These are phyloP conservation scores for Epinephelus awoara DNA, from an alignment of 2,797 vertebrate genomes.

Conservation along the genomic window DNA sequence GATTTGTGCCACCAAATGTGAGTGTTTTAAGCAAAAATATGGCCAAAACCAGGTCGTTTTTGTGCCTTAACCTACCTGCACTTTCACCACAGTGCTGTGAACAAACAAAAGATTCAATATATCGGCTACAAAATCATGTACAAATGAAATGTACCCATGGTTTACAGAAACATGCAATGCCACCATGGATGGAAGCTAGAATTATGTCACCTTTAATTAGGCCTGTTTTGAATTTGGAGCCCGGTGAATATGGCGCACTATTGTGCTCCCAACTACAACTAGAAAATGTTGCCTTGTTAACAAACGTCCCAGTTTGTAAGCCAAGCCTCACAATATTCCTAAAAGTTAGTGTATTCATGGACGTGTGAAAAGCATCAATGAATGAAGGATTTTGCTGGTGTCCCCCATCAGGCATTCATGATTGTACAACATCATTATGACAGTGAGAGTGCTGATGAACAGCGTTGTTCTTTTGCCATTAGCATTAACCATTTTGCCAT, in stretches of 20 bases:
- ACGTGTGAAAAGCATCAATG: background rate
- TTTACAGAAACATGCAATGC: too few relatives aligned
- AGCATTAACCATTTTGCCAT: background rate
- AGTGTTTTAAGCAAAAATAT: too few relatives aligned
- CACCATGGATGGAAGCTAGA: too few relatives aligned
- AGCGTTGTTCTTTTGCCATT: background rate
- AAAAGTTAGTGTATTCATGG: background rate
- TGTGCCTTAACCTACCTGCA: too few relatives aligned
- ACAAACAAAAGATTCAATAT: too few relatives aligned
- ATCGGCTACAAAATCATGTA: too few relatives aligned
- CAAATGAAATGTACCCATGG: too few relatives aligned
- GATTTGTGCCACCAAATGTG: too few relatives aligned
- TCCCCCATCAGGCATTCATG: background rate
- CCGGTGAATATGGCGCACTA: background rate
- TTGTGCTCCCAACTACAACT: background rate
- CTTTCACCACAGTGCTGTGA: too few relatives aligned
- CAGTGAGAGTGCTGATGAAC: too few relatives aligned
- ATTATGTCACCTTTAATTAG: background rate
- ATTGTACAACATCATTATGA: background rate
- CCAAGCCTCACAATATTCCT: background rate
- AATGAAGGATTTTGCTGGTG: background rate
- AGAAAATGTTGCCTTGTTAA: background rate
- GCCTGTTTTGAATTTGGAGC: background rate
- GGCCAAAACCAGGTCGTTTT: too few relatives aligned
- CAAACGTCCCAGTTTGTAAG: background rate